A percentile compares a stretch with the other conserved stretches of the same genome.
These are phyloP conservation scores for Terrapene triunguis DNA, from an alignment of 2,113 vertebrate genomes.

Conservation along the genomic window DNA sequence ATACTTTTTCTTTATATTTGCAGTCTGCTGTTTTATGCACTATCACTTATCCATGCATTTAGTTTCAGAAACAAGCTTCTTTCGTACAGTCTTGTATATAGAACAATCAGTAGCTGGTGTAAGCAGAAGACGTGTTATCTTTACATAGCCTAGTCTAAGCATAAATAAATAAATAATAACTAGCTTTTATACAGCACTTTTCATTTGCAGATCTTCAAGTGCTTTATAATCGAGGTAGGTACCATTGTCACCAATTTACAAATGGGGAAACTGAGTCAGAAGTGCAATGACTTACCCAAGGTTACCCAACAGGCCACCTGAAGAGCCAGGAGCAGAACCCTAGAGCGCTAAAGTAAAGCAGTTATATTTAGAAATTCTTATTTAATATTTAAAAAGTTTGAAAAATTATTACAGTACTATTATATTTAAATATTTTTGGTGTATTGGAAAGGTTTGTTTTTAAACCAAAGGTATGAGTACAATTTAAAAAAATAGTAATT, in stretches of 20 bases:
- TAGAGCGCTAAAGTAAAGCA: neutral
- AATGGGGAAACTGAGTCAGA: neutral
- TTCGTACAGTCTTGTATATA: no score
- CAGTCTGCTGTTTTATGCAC: neutral
- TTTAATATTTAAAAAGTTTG: neutral
- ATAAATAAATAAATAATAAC: neutral
- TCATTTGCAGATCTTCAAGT: neutral
- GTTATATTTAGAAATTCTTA: neutral
- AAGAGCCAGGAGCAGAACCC: neutral
- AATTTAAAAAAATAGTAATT: neutral
- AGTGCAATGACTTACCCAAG: neutral
- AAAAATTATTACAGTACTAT: neutral
- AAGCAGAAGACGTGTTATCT: neutral
- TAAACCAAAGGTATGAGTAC: no score
- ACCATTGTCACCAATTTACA: neutral
- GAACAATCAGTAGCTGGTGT: neutral
- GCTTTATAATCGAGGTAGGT: neutral
- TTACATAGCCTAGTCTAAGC: neutral
- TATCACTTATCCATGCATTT: neutral
- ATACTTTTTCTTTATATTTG: neutral
- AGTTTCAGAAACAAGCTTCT: neutral
- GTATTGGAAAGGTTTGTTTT: neutral
- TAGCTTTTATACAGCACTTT: neutral
- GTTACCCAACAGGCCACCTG: neutral
- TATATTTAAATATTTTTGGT: neutral